These are phyloP conservation scores for Ciona savignyi DNA, from an alignment of 23 tunicate genomes.

Conservation along the genomic window DNA sequence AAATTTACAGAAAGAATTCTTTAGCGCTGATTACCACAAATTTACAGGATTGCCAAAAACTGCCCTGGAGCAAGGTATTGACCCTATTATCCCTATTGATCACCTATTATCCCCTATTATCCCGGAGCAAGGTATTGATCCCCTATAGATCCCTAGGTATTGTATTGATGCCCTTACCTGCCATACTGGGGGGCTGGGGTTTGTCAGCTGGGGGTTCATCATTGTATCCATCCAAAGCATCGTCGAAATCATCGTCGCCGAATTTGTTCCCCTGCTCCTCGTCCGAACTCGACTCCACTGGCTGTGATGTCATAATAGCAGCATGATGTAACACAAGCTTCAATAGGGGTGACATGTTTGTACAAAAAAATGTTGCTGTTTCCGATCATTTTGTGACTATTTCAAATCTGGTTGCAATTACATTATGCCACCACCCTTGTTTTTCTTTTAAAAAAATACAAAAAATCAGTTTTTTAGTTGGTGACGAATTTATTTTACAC, in stretches of 20 bases:
- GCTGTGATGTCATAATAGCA: constrained; percentile 1
- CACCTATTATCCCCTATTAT: neutral
- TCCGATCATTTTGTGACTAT: too few relatives aligned
- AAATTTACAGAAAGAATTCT: too few relatives aligned
- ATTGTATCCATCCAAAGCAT: constrained; percentile 16
- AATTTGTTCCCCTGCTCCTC: constrained; percentile 75
- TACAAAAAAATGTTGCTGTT: too few relatives aligned
- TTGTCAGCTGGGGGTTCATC: constrained; percentile 47
- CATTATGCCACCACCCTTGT: too few relatives aligned
- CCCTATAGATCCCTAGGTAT: neutral
- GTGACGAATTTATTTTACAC: neutral
- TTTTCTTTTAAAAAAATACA: too few relatives aligned
- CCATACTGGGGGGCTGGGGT: constrained; percentile 55
- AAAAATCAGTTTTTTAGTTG: neutral
- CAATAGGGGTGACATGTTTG: too few relatives aligned
- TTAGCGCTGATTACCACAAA: too few relatives aligned
- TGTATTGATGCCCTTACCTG: too few relatives aligned
- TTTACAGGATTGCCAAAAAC: too few relatives aligned
- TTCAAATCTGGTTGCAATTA: too few relatives aligned
- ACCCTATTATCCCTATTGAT: neutral
- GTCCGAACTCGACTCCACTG: constrained; percentile 10
- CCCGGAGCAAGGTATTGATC: neutral
- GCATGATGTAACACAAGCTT: neutral
- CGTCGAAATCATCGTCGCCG: constrained; percentile 93
- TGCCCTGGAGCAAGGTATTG: too few relatives aligned